These are phyloP conservation scores for Natator depressus DNA, from an alignment of 2,113 vertebrate genomes.

Conservation along the genomic window DNA sequence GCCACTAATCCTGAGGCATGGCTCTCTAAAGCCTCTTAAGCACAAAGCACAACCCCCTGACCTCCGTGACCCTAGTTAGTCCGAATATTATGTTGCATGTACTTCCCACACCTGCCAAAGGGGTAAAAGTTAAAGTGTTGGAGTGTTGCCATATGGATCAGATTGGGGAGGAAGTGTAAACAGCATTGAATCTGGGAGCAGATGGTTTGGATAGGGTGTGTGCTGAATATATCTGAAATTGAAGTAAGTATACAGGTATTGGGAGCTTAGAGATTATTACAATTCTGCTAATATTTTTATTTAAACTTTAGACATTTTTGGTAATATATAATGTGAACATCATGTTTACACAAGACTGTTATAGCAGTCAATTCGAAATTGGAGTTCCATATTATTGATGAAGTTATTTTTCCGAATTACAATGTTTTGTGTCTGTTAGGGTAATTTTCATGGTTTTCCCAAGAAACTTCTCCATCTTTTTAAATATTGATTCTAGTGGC, in stretches of 20 bases:
- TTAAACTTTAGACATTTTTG: constrained; percentile 10
- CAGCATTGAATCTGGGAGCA: constrained; percentile 33
- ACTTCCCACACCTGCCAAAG: background rate
- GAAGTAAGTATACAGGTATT: background rate
- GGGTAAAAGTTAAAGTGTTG: background rate
- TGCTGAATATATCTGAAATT: constrained; percentile 29
- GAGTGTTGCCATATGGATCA: constrained; percentile 34
- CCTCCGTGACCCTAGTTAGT: background rate
- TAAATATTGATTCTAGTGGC: background rate
- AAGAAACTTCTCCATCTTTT: background rate
- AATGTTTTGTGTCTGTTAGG: background rate
- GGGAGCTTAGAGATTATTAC: background rate
- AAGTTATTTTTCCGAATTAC: background rate
- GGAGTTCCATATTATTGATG: background rate
- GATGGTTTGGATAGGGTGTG: background rate
- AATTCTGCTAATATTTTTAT: constrained; percentile 30
- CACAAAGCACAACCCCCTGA: background rate
- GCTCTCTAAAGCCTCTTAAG: background rate
- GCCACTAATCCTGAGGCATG: background rate
- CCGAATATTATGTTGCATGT: background rate
- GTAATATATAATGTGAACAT: background rate
- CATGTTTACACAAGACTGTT: background rate
- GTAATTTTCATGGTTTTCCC: background rate
- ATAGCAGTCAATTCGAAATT: background rate
- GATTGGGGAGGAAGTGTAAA: constrained; percentile 15